phyloP scores from a whole-genome alignment of 2,797 vertebrate genomes.

The Phyllotis vaccarum region DNA sequence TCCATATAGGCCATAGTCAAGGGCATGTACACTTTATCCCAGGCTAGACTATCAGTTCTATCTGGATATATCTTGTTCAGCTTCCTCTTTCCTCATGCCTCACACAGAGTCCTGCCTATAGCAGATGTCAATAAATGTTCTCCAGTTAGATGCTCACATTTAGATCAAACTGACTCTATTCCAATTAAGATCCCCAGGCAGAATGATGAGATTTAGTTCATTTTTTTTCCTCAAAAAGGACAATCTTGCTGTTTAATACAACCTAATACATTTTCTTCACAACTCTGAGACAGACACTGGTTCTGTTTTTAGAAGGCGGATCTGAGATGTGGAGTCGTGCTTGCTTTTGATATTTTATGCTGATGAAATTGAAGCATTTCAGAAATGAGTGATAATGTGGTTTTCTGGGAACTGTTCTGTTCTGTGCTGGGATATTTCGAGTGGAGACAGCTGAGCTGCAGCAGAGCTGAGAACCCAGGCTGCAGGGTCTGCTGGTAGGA shows the following conservation, averaged over 20 bases:
- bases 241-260: conserved; percentile 81
- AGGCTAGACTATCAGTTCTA: conserved; percentile 40
- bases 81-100: conserved; percentile 57
- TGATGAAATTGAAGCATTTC: conserved; percentile 70
- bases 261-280: conserved; percentile 81
- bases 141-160: conserved; percentile 78
- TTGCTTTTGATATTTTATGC: conserved; percentile 75
- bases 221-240: conserved; percentile 75
- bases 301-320: conserved; percentile 82
- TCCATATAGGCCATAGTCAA: conserved; percentile 19
- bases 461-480: background rate
- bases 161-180: conserved; percentile 77
- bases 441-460: background rate
- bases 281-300: conserved; percentile 76
- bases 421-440: background rate
- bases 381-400: conserved; percentile 54
- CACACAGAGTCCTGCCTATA: conserved; percentile 64
- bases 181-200: conserved; percentile 77
- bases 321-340: conserved; percentile 69
- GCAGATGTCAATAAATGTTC: conserved; percentile 78
- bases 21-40: background rate
- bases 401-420: conserved; percentile 53
- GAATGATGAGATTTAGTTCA: conserved; percentile 75
- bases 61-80: conserved; percentile 53
- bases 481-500: background rate